These are phyloP conservation scores for Trichosurus vulpecula DNA, from an alignment of 2,797 vertebrate species.

Conservation along the genomic window DNA sequence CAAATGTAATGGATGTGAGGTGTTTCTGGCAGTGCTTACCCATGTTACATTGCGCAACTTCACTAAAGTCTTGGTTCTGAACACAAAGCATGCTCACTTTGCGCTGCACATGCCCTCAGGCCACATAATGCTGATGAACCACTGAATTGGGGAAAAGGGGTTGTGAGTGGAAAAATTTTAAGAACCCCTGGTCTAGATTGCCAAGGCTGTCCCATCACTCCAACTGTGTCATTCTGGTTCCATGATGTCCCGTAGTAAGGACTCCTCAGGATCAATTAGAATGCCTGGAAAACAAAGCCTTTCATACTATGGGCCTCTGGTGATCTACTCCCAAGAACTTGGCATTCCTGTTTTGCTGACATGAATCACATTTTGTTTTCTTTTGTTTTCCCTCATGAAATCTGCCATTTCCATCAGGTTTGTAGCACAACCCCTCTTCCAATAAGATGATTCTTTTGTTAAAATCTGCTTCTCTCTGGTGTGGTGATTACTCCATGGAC, in stretches of 20 bases:
- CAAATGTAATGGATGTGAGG: too few relatives aligned
- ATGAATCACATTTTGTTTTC: background rate
- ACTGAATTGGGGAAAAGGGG: too few relatives aligned
- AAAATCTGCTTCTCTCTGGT: background rate
- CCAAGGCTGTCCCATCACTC: background rate
- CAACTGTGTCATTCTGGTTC: background rate
- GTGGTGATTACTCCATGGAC: background rate
- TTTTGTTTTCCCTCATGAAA: background rate
- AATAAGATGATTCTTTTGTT: background rate
- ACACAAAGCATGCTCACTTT: too few relatives aligned
- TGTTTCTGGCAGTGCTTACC: too few relatives aligned
- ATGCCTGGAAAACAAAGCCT: background rate
- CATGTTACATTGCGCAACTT: too few relatives aligned
- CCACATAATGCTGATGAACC: too few relatives aligned
- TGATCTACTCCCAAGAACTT: background rate
- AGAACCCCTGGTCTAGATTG: background rate
- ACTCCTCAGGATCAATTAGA: background rate
- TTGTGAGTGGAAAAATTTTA: too few relatives aligned
- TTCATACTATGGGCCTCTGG: background rate
- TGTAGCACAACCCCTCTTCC: background rate
- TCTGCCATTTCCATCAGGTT: background rate
- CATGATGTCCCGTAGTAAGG: background rate
- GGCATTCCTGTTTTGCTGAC: background rate
- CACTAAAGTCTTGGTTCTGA: too few relatives aligned
- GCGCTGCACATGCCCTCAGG: too few relatives aligned